Percentiles rank a stretch among this genome's conserved stretches.
Evolutionary conservation across 1,140 invertebrate species (phyloP).

Genomic region (Zaprionus ornatus): DNA sequence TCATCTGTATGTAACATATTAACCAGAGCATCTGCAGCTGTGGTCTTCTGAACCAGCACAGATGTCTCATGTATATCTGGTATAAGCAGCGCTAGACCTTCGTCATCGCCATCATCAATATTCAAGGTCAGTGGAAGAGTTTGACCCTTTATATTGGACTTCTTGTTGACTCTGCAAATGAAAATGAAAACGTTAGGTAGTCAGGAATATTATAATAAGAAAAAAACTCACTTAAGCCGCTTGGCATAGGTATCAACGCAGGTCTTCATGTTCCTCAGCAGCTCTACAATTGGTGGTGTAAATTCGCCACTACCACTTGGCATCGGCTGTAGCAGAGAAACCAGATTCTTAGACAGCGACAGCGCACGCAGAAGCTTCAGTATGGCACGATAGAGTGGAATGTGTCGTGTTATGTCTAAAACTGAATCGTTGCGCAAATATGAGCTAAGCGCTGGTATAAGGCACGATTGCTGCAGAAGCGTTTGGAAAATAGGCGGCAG

Average conservation of each 20-base stretch:
- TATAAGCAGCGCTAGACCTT: slow-evolving; percentile 93
- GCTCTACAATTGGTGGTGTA: slow-evolving; percentile 86
- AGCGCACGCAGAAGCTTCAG: slow-evolving; percentile 92
- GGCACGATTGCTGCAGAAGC: slow-evolving; percentile 91
- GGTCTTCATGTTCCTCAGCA: slow-evolving; percentile 93
- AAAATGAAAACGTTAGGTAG: not conserved
- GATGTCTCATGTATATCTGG: slow-evolving; percentile 95
- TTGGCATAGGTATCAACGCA: slow-evolving; percentile 96
- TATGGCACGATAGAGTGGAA: slow-evolving; percentile 94
- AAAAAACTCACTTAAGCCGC: slow-evolving; percentile 88
- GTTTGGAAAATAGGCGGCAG: slow-evolving; percentile 90
- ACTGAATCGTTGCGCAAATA: slow-evolving; percentile 98
- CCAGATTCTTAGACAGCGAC: slow-evolving; percentile 88
- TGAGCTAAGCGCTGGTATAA: slow-evolving; percentile 94
- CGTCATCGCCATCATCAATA: slow-evolving; percentile 87
- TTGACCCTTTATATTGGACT: slow-evolving; percentile 83
- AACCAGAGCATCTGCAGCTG: slow-evolving; percentile 84
- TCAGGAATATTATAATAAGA: not conserved
- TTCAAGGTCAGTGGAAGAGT: slow-evolving; percentile 82
- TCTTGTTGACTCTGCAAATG: slow-evolving; percentile 81
- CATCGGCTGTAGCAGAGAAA: slow-evolving; percentile 88
- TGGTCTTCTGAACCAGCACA: slow-evolving; percentile 89
- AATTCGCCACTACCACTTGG: slow-evolving; percentile 66
- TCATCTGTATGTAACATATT: slow-evolving; percentile 81
- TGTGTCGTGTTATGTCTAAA: slow-evolving; percentile 96